Base-by-base conservation (phyloP, 2,113 vertebrate genomes). In the Pelobates fuscus region DNA sequence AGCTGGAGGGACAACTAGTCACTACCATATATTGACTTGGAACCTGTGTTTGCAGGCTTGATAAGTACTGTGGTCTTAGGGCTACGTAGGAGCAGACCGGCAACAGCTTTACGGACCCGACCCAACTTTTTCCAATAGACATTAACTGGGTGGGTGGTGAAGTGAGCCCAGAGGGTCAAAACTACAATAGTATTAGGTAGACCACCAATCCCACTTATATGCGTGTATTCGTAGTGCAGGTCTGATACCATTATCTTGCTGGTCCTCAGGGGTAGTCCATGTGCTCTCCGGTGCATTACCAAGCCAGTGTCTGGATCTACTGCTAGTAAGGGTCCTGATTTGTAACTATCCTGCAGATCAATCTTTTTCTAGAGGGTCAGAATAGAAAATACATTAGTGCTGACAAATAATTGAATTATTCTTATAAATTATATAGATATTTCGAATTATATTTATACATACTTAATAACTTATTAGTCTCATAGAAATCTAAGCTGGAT, bases 1-100 rank as follows among this genome's bases (percentile, higher is more conserved):
- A 86, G 61, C 70, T 86, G 84, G 52, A 81, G 77, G 57, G 83
- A 79, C 49, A 83, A 69, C 84, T 83, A 86, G 70, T 83, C 81
- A 41, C 80, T 80, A 46, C 66, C 63, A 27, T 80, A 82, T 25
- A 82, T 32, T 24, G 77, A 72, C 58, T 81, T 81, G 63, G 81
- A 81, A n/a, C 82, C 77, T 1, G 79, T 84, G 72, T 84, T 84
- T n/a, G 80, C 80, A 0, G 81, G 67, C 32, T 84, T 84, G 46
- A 84, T 77, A n/a, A 82, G 21, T 12, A 84, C 80, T 0, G 63
- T 67, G 32, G 82, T 82, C 30, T 54, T 4, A 2, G 80, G 79
- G 1, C 78, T 71, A 1, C 82, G 78, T 11, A 26, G 41, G 59
- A 84, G 77, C 7, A 84, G 64, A 15, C 52, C 60, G 6, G 30